Conservation (phyloP, 30 jellyfish, hydroid and myxozoan genomes). For the Catostylus mosaicus region DNA sequence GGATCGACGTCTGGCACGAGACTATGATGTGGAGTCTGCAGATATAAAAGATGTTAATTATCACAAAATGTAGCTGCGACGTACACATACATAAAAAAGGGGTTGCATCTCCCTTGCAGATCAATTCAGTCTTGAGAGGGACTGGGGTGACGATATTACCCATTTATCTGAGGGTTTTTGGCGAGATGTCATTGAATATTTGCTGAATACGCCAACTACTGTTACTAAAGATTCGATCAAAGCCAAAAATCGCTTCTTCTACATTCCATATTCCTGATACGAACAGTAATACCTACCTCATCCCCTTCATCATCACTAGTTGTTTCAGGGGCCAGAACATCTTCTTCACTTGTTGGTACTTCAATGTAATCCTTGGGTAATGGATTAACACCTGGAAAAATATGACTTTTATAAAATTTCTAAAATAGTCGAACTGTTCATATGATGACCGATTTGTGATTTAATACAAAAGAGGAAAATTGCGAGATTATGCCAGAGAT, state of each 20-base stretch:
- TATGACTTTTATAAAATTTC: too few species aligned
- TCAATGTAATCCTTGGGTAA: not conserved
- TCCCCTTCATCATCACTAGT: not conserved
- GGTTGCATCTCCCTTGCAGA: too few species aligned
- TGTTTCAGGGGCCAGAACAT: not conserved
- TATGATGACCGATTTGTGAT: too few species aligned
- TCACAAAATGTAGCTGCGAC: not conserved
- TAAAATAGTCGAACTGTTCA: too few species aligned
- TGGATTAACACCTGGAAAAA: not conserved
- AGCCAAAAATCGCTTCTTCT: too few species aligned
- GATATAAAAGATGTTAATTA: not conserved
- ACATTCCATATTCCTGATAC: too few species aligned
- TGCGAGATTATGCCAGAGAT: not conserved
- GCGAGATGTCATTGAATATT: too few species aligned
- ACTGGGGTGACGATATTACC: too few species aligned
- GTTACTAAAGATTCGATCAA: too few species aligned
- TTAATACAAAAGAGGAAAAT: not conserved
- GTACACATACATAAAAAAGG: not conserved
- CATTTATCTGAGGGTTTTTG: too few species aligned
- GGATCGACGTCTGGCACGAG: constrained; percentile 80
- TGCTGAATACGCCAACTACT: too few species aligned
- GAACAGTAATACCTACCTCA: not conserved
- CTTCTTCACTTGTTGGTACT: not conserved
- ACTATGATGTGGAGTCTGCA: not conserved
- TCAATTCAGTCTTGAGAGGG: not conserved